Conservation (phyloP, 2,113 vertebrate species). For the Sylvia atricapilla region DNA sequence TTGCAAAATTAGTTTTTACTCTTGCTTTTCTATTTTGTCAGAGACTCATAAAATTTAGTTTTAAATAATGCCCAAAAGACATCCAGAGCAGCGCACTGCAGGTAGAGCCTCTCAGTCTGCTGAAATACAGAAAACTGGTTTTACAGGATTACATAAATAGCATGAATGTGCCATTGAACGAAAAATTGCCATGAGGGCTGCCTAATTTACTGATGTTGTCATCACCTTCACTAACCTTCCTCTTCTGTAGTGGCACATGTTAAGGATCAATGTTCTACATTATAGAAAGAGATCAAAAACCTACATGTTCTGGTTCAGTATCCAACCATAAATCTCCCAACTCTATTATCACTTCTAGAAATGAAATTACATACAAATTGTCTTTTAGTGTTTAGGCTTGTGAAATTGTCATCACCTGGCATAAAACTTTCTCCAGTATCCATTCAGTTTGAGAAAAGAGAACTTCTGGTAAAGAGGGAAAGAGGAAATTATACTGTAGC, state of each 20-base stretch:
- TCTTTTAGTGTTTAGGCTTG: conserved; percentile 3
- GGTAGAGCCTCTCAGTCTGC: neutral
- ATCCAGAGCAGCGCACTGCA: neutral
- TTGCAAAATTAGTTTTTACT: conserved; percentile 23
- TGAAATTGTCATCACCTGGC: neutral
- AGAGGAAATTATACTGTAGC: neutral
- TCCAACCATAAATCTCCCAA: neutral
- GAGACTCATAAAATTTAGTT: neutral
- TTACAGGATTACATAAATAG: conserved; percentile 22
- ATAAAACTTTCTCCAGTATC: neutral
- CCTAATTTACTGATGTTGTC: neutral
- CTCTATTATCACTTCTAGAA: conserved; percentile 35
- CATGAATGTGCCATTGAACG: neutral
- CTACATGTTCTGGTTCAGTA: conserved; percentile 22
- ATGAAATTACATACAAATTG: conserved; percentile 45
- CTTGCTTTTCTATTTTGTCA: neutral
- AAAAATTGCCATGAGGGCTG: neutral
- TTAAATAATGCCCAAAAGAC: neutral
- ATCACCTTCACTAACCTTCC: conserved; percentile 51
- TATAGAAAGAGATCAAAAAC: conserved; percentile 36
- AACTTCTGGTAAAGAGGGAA: neutral
- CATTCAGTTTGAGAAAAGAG: neutral
- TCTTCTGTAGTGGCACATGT: conserved; percentile 5
- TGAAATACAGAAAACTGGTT: neutral
- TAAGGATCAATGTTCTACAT: conserved; percentile 34